Conservation (phyloP, 2,888 invertebrate species). For the Aromia moschata region DNA sequence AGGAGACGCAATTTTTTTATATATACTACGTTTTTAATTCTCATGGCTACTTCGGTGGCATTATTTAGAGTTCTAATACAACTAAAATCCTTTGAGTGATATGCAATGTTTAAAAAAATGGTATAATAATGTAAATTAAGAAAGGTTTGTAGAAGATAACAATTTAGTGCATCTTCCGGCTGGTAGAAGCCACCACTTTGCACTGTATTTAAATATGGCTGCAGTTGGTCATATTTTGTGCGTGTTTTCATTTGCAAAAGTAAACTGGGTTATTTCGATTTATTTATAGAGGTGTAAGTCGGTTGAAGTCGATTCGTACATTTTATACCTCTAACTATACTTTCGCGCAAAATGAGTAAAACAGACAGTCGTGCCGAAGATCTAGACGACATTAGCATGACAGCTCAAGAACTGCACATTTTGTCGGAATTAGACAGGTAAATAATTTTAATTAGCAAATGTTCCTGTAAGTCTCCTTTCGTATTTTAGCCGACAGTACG, state of each 20-base stretch:
- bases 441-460: slow-evolving; percentile 17
- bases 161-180: not conserved
- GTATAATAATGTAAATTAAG: too few relatives aligned
- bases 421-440: slow-evolving; percentile 88
- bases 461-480: slow-evolving; percentile 21
- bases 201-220: slow-evolving; percentile 23
- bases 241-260: slow-evolving; percentile 22
- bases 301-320: slow-evolving; percentile 25
- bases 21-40: too few relatives aligned
- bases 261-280: slow-evolving; percentile 30
- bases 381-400: slow-evolving; percentile 63
- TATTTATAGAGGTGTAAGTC: slow-evolving; percentile 27
- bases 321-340: slow-evolving; percentile 19
- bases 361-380: slow-evolving; percentile 52
- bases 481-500: slow-evolving; percentile 85
- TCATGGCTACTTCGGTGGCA: too few relatives aligned
- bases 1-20: too few relatives aligned
- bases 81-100: too few relatives aligned
- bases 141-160: too few relatives aligned
- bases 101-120: too few relatives aligned
- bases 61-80: too few relatives aligned
- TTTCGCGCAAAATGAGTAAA: slow-evolving; percentile 54
- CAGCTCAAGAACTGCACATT: slow-evolving; percentile 85
- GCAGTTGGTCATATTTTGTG: slow-evolving; percentile 24
- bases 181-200: not conserved